Evolutionary conservation across 2,113 vertebrate genomes (phyloP), one percentile per base, ranked within the genome.

Genomic region (Bombycilla garrulus): DNA sequence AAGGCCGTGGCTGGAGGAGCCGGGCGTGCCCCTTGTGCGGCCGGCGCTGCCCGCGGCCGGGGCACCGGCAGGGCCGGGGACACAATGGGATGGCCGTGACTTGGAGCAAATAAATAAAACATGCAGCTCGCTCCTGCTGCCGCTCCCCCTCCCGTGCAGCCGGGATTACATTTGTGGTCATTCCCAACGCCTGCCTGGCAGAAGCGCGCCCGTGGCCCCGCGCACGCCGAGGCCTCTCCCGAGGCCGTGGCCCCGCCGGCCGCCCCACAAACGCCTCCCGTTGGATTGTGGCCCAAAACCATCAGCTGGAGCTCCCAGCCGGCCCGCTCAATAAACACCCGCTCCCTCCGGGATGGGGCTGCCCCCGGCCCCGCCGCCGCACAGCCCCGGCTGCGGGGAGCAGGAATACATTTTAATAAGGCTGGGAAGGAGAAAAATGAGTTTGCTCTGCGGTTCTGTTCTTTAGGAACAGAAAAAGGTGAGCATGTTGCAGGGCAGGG

Each of bases 41-140:
- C 26, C 3, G 48, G n/a, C 13, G 9, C 80, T 42, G 60, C 12
- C 58, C 38, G 96, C 38, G 38, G 95, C 89, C 90, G 90, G 96
- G 95, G 94, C 86, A 92, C 97, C 95, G 97, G 80, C 96, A 28
- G 67, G 51, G 96, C 20, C 96, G 89, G 97, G 97, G 97, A 87
- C 96, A 91, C 98, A 98, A 98, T 97, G 96, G 97, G 96, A 95
- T 97, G 98, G 90, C 98, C 97, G 94, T 97, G 98, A 97, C 98
- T 98, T 97, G 91, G 94, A 98, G 77, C 95, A 97, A 94, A 98
- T 98, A 98, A 98, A 98, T 98, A 98, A 98, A 98, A 98, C 97
- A 98, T 98, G 98, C 61, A 38, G 38, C 38, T 38, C 38, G 93
- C 79, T 65, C 77, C 58, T 95, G 81, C 72, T 22, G 93, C 97